Evolutionary conservation across 1,140 invertebrate species (phyloP).

Genomic region (Aphis gossypii): DNA sequence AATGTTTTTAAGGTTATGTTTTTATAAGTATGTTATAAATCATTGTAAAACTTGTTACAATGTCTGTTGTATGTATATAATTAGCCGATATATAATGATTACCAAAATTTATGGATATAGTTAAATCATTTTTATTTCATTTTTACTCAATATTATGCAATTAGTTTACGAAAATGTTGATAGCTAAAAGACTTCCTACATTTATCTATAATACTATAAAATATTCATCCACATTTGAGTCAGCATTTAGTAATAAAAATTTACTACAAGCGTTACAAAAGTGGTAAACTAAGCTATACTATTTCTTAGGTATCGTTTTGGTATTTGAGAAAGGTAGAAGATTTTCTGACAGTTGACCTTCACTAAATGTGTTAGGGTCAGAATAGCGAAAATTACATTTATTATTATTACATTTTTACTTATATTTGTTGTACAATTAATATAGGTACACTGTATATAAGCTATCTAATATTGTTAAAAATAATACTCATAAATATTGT

Average conservation of each 20-base stretch:
- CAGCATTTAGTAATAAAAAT: constrained; percentile 39
- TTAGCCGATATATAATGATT: background rate
- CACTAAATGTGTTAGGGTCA: background rate
- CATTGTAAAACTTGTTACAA: background rate
- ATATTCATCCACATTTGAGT: constrained; percentile 54
- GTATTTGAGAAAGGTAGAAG: background rate
- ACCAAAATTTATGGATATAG: background rate
- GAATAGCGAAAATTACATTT: constrained; percentile 52
- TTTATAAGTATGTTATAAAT: background rate
- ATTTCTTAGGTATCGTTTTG: constrained; percentile 40
- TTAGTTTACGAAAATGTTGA: background rate
- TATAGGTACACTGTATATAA: background rate
- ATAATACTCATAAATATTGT: background rate
- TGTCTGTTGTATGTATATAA: background rate
- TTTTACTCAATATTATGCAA: background rate
- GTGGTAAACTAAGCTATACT: constrained; percentile 35
- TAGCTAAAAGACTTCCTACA: too few species aligned
- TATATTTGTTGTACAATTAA: too few species aligned
- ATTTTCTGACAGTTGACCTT: constrained; percentile 51
- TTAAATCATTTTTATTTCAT: background rate
- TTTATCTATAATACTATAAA: background rate
- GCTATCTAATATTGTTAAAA: background rate
- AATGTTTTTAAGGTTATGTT: constrained; percentile 15
- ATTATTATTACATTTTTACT: background rate
- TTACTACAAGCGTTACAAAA: constrained; percentile 53